Evolutionary conservation across 2,888 invertebrate genomes (phyloP), one percentile per base, ranked within the genome.

Genomic region (Theretra japonica): DNA sequence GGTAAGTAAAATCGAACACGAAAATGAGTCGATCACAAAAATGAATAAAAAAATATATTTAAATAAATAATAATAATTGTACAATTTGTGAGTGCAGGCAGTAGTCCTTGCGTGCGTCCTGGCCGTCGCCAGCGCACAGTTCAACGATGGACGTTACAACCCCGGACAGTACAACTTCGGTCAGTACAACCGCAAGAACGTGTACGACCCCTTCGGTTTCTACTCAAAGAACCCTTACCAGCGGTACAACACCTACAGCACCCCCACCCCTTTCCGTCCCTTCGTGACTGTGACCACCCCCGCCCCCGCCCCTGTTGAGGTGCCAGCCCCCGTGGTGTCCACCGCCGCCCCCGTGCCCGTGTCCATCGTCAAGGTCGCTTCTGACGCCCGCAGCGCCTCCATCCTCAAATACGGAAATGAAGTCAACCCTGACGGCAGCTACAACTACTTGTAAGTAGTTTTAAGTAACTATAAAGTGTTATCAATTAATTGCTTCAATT

Each of bases 371-470:
- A 82, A 75, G 70, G 74, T 73, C 23, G 53, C 69, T 17, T 25
- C 33, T 65, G 83, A 88, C 41, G 88, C 85, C 65, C 84, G 82
- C 73, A 75, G 78, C 68, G 89, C 90, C 21, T 73, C 81, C 62
- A 93, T 86, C 70, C 73, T 95, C 68, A 91, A 83, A 75, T 90
- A 82, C 78, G 90, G 87, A 56, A 93, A 92, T 74, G 95, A 95
- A 7, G 82, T 92, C 73, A 89, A 89, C 79, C 93, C 94, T 69
- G 95, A 95, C 76, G 95, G 95, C 77, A 90, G 89, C 79, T 96
- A 93, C 89, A 86, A 80, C 82, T 95, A 95, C 87, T 91, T 84
- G 95, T 95, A 84, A 93, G 92, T 90, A 75, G 70, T 65, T 72
- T 48, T 15, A 17, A 57, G n/a, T n/a, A 5, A 23, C 5, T n/a